These are phyloP conservation scores for Galaxias olidus DNA, from an alignment of 2,797 vertebrate species.

Conservation along the genomic window DNA sequence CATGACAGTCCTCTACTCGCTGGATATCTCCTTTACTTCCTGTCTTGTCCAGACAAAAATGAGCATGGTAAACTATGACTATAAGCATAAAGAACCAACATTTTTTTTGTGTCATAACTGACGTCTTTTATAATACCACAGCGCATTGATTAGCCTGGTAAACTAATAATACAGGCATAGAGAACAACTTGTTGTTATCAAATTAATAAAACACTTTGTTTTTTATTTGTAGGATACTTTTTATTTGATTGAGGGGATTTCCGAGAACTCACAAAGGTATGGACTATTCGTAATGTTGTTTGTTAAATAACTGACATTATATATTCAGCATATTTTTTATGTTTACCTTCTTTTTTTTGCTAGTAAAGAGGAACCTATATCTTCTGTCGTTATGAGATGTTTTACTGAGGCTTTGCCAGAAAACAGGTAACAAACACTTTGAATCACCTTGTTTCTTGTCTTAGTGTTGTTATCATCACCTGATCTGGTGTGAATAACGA, in stretches of 20 bases:
- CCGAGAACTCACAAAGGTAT: slow-evolving; percentile 78
- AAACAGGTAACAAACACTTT: slow-evolving; percentile 79
- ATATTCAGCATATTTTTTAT: neutral
- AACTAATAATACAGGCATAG: neutral
- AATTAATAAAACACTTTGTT: neutral
- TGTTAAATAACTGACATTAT: slow-evolving; percentile 5
- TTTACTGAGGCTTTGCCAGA: slow-evolving; percentile 98
- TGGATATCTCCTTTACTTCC: slow-evolving; percentile 85
- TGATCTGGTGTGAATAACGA: neutral
- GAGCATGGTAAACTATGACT: slow-evolving; percentile 71
- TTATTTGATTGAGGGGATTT: slow-evolving; percentile 88
- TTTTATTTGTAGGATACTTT: slow-evolving; percentile 83
- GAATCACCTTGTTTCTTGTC: neutral
- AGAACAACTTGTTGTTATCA: neutral
- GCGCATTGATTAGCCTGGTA: too few relatives aligned
- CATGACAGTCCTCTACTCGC: slow-evolving; percentile 86
- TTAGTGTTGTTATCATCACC: neutral
- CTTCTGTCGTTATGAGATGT: slow-evolving; percentile 84
- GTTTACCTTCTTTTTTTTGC: neutral
- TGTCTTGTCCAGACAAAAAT: slow-evolving; percentile 85
- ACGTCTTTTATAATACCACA: too few relatives aligned
- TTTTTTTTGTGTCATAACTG: too few relatives aligned
- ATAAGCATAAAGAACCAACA: too few relatives aligned
- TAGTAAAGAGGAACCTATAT: slow-evolving; percentile 69
- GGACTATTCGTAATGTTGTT: slow-evolving; percentile 5